Percentiles rank a stretch among this genome's conserved stretches.
Evolutionary conservation across 2,113 vertebrate genomes (phyloP).

Genomic region (Lepidothrix coronata): DNA sequence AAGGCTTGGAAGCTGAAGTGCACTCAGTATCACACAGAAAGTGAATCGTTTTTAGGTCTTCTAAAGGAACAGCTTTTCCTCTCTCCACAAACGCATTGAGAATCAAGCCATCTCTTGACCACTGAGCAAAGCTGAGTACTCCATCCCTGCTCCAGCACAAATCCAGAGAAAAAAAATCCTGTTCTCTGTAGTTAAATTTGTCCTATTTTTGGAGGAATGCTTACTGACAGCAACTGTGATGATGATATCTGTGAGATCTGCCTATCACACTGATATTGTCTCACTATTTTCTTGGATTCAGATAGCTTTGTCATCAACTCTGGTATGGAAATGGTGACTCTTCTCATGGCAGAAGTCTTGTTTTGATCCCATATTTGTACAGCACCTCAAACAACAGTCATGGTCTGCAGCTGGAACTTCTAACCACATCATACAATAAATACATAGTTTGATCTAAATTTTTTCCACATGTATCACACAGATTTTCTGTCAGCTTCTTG

Average conservation of each 20-base stretch:
- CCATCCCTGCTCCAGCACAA: neutral
- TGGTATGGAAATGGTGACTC: neutral
- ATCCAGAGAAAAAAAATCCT: neutral
- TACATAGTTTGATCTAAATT: neutral
- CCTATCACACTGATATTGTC: neutral
- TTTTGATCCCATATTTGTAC: neutral
- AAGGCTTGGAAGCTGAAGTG: neutral
- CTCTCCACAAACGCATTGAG: neutral
- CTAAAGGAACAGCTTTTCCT: neutral
- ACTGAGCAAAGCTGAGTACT: neutral
- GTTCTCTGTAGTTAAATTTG: neutral
- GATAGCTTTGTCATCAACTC: neutral
- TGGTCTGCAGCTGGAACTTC: neutral
- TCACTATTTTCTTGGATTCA: neutral
- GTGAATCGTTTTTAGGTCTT: neutral
- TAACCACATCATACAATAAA: neutral
- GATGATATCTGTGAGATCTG: neutral
- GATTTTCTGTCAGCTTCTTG: neutral
- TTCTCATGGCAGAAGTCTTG: fast-evolving
- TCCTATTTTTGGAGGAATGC: neutral
- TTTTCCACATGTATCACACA: neutral
- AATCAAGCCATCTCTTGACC: neutral
- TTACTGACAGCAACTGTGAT: neutral
- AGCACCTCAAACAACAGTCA: neutral
- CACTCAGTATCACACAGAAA: neutral